Percentiles rank a stretch among this genome's conserved stretches.
phyloP scores from a whole-genome alignment of 2,113 vertebrate genomes.

The Psilopsiagon aymara region DNA sequence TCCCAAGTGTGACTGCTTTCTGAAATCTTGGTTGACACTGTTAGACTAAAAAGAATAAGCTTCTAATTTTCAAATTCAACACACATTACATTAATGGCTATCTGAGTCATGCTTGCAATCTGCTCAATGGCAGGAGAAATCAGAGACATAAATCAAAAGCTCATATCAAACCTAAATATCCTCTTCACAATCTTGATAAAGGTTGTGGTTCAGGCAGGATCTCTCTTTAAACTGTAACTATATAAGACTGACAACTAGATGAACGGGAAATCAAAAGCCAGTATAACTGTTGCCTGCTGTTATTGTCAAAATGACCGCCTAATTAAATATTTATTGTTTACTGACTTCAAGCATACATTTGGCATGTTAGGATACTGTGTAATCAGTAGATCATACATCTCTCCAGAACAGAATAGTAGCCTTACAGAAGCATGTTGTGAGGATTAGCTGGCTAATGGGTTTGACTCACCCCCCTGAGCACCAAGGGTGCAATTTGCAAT shows the following conservation, averaged over 20 bases:
- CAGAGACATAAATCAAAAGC: constrained; percentile 37
- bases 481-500: constrained; percentile 19
- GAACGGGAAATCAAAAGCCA: constrained; percentile 60
- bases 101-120: constrained; percentile 19
- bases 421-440: constrained; percentile 54
- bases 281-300: constrained; percentile 60
- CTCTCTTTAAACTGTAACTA: constrained; percentile 1
- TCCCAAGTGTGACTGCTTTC: neutral
- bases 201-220: constrained; percentile 6
- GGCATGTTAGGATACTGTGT: constrained; percentile 38
- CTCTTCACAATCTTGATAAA: constrained; percentile 15
- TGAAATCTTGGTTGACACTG: neutral
- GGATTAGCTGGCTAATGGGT: constrained; percentile 46
- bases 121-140: neutral
- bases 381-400: constrained; percentile 55
- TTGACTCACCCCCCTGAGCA: constrained; percentile 1
- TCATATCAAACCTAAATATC: constrained; percentile 40
- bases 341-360: constrained; percentile 53
- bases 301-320: constrained; percentile 55
- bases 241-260: constrained; percentile 48
- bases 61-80: constrained; percentile 4
- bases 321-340: constrained; percentile 74
- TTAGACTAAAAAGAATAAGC: neutral
- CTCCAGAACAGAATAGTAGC: constrained; percentile 27
- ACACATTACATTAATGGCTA: neutral